Conservation (phyloP, 1,140 invertebrate species). For the Phymorhynchus buccinoides region DNA sequence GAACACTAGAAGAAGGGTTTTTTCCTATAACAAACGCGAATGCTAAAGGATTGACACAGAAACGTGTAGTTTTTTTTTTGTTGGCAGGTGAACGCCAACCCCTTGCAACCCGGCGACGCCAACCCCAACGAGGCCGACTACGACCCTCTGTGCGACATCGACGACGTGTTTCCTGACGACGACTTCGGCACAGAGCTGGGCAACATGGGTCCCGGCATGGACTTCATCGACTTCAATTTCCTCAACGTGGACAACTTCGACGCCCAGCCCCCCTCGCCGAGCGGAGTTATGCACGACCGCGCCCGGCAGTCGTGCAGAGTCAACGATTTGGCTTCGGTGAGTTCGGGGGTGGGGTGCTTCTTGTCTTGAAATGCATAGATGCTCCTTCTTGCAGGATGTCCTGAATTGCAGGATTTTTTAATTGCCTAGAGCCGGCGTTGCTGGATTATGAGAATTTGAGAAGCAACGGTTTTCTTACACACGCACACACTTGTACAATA, state of each 20-base stretch:
- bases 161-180: slow-evolving; percentile 26
- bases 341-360: too few relatives aligned
- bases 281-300: slow-evolving; percentile 20
- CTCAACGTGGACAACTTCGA: slow-evolving; percentile 28
- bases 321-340: slow-evolving; percentile 41
- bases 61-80: not conserved
- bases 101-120: slow-evolving; percentile 45
- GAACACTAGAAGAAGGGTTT: too few relatives aligned
- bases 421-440: too few relatives aligned
- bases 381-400: too few relatives aligned
- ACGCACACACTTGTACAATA: too few relatives aligned
- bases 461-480: too few relatives aligned
- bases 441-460: too few relatives aligned
- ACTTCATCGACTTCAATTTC: slow-evolving; percentile 37
- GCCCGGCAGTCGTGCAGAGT: slow-evolving; percentile 33
- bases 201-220: slow-evolving; percentile 39
- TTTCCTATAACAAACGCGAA: too few relatives aligned
- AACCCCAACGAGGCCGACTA: slow-evolving; percentile 31
- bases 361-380: too few relatives aligned
- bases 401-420: too few relatives aligned
- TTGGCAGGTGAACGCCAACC: slow-evolving; percentile 49
- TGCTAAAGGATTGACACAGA: too few relatives aligned
- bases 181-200: slow-evolving; percentile 31
- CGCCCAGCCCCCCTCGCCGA: slow-evolving; percentile 40
- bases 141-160: not conserved